phyloP scores from a whole-genome alignment of 2,797 vertebrate genomes.

The Crocidura indochinensis region DNA sequence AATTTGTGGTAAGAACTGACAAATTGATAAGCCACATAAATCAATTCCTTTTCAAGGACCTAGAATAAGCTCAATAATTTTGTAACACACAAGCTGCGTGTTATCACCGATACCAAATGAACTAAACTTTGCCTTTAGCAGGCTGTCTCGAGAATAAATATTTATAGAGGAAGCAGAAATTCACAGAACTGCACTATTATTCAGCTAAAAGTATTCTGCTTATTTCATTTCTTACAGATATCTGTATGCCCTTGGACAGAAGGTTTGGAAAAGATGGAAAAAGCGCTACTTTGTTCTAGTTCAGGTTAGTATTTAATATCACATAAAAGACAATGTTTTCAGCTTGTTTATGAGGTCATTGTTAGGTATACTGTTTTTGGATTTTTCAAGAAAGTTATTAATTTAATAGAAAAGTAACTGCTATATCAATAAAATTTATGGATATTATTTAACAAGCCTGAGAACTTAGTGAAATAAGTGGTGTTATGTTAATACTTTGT shows the following conservation, averaged over 20 bases:
- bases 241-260: constrained; percentile 95
- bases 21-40: constrained; percentile 72
- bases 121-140: constrained; percentile 61
- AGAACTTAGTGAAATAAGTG: neutral
- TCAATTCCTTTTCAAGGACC: constrained; percentile 74
- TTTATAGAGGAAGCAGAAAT: constrained; percentile 10
- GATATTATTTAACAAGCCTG: constrained; percentile 30
- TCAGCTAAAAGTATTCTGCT: neutral
- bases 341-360: neutral
- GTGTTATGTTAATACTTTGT: neutral
- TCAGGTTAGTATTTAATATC: constrained; percentile 92
- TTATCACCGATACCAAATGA: constrained; percentile 59
- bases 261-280: constrained; percentile 99
- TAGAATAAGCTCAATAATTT: constrained; percentile 52
- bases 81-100: constrained; percentile 57
- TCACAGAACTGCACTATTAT: no score
- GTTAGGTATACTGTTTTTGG: neutral
- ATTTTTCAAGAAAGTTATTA: neutral
- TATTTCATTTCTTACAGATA: constrained; percentile 91
- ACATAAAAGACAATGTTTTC: neutral
- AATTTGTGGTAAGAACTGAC: constrained; percentile 68
- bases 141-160: constrained; percentile 47
- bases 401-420: constrained; percentile 40
- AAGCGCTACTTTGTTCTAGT: constrained; percentile 98
- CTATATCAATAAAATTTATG: neutral